Evolutionary conservation across 2,888 invertebrate species (phyloP).

Genomic region (Pseudococcus longispinus): DNA sequence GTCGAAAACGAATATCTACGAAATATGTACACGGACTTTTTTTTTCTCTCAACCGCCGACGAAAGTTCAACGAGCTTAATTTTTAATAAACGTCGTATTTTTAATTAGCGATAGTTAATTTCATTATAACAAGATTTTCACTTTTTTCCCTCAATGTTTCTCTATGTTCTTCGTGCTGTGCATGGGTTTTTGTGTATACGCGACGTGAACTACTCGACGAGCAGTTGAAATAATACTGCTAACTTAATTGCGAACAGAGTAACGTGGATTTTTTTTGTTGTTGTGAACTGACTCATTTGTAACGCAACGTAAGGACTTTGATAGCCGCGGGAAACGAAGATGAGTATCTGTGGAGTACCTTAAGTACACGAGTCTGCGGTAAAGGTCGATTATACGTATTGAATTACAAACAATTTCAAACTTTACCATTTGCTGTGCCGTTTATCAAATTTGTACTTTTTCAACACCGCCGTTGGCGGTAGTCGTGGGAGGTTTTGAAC

Average conservation of each 20-base stretch:
- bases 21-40: background rate
- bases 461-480: background rate
- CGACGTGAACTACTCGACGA: slow-evolving; percentile 20
- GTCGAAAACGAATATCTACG: background rate
- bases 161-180: background rate
- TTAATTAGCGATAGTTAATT: slow-evolving; percentile 42
- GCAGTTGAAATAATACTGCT: slow-evolving; percentile 36
- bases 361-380: slow-evolving; percentile 21
- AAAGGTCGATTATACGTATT: slow-evolving; percentile 46
- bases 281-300: slow-evolving; percentile 36
- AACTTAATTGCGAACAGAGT: slow-evolving; percentile 5
- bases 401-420: slow-evolving; percentile 40
- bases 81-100: slow-evolving; percentile 34
- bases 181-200: background rate
- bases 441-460: slow-evolving; percentile 31
- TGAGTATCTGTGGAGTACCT: slow-evolving; percentile 41
- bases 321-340: slow-evolving; percentile 35
- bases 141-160: background rate
- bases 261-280: slow-evolving; percentile 30
- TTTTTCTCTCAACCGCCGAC: background rate
- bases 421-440: slow-evolving; percentile 37
- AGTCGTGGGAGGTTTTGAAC: background rate
- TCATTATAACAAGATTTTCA: slow-evolving; percentile 33
- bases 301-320: slow-evolving; percentile 42
- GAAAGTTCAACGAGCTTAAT: slow-evolving; percentile 30